Base-by-base conservation (phyloP, 2,888 invertebrate genomes). In the Aproaerema taeniolella region DNA sequence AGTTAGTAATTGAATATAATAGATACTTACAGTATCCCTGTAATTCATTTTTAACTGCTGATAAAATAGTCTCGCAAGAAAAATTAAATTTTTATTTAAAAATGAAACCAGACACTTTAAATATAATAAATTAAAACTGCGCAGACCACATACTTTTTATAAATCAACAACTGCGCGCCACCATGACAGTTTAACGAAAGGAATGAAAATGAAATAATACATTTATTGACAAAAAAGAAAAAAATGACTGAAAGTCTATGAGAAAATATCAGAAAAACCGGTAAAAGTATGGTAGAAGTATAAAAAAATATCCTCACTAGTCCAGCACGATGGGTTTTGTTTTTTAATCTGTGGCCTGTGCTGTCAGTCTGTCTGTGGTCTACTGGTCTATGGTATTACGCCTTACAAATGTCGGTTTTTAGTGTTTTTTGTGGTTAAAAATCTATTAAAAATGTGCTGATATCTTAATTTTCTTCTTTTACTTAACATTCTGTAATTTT, bases 21-120 rank as follows among this genome's bases (percentile, higher is more conserved):
- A 34, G n/a, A 11, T n/a, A 72, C 81, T 81, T 57, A 82, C 81
- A 45, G 78, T 60, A 60, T 80, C 78, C 50, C 81, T 71, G 60
- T 78, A 80, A 61, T 76, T 82, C 81, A 82, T 82, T 49, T 56
- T 72, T 25, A 9, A 41, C 3, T 33, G 11, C 46, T 40, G 41
- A n/a, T n/a, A n/a, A n/a, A n/a, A n/a, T n/a, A n/a, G n/a, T n/a
- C n/a, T n/a, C n/a, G n/a, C n/a, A n/a, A n/a, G n/a, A n/a, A n/a
- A n/a, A n/a, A n/a, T n/a, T n/a, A n/a, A n/a, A n/a, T n/a, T n/a
- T n/a, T n/a, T n/a, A n/a, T n/a, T n/a, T n/a, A n/a, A n/a, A n/a
- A n/a, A n/a, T n/a, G n/a, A n/a, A n/a, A n/a, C n/a, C n/a, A n/a
- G n/a, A n/a, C n/a, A n/a, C n/a, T n/a, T n/a, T n/a, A n/a, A n/a